These are phyloP conservation scores for Metridium senile DNA, from an alignment of 92 coral and sea anemone species.

Conservation along the genomic window DNA sequence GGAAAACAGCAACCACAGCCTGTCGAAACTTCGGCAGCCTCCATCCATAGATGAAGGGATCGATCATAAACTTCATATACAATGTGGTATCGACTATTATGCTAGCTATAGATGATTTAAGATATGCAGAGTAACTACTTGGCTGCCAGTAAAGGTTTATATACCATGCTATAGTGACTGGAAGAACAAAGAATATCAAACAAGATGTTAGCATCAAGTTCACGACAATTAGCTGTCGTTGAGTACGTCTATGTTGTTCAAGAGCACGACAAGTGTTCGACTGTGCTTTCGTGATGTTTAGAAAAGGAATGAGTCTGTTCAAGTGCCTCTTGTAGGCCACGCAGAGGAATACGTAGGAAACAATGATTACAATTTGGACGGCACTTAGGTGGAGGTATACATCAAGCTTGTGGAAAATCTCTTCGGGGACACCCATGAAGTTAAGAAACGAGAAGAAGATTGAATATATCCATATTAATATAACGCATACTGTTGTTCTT, in stretches of 20 bases:
- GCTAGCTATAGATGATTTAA: constrained; percentile 49
- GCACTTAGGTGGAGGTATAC: constrained; percentile 59
- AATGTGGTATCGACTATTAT: constrained; percentile 52
- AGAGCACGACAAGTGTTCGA: constrained; percentile 8
- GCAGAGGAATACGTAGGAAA: constrained; percentile 59
- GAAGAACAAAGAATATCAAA: constrained; percentile 50
- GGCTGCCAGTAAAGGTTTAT: constrained; percentile 54
- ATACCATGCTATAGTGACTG: constrained; percentile 73
- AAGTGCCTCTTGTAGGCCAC: constrained; percentile 63
- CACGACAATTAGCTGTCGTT: constrained; percentile 53
- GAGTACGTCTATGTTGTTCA: constrained; percentile 38
- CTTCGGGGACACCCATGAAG: constrained; percentile 62
- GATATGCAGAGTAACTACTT: constrained; percentile 12
- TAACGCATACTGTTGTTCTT: constrained; percentile 37
- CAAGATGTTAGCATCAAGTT: constrained; percentile 59
- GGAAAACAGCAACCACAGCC: constrained; percentile 48
- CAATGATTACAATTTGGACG: constrained; percentile 48
- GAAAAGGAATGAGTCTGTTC: constrained; percentile 20
- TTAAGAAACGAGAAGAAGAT: constrained; percentile 40
- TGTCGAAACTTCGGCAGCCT: constrained; percentile 61
- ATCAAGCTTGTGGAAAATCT: constrained; percentile 51
- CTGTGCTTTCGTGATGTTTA: background rate
- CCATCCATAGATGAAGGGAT: constrained; percentile 75
- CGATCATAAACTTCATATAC: constrained; percentile 69
- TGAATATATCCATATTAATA: constrained; percentile 57